Percentiles rank a stretch among this genome's conserved stretches.
These are phyloP conservation scores for Tyto alba DNA, from an alignment of 2,113 vertebrate species.

Conservation along the genomic window DNA sequence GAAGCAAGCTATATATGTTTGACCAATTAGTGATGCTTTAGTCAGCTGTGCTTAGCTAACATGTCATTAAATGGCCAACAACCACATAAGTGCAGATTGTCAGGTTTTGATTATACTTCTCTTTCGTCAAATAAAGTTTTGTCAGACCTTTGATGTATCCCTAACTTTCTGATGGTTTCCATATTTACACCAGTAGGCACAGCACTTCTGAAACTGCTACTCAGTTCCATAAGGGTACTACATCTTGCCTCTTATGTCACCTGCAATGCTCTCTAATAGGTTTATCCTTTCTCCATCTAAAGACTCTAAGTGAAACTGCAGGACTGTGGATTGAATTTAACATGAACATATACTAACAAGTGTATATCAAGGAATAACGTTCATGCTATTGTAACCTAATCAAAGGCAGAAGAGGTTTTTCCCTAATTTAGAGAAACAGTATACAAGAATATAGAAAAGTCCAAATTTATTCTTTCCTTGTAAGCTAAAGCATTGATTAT, in stretches of 20 bases:
- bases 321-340: background rate
- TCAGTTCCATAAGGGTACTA: background rate
- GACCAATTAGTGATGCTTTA: constrained; percentile 65
- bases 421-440: background rate
- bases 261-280: background rate
- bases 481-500: background rate
- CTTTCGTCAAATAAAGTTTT: constrained; percentile 71
- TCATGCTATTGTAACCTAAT: background rate
- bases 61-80: constrained; percentile 72
- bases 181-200: constrained; percentile 63
- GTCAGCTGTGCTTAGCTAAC: constrained; percentile 59
- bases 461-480: background rate
- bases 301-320: background rate
- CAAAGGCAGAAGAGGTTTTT: background rate
- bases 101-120: constrained; percentile 69
- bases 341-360: background rate
- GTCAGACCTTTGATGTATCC: constrained; percentile 65
- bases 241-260: background rate
- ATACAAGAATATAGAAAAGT: background rate
- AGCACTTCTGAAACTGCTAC: background rate
- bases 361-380: background rate
- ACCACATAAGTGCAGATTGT: constrained; percentile 71
- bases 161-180: constrained; percentile 58
- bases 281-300: background rate
- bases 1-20: constrained; percentile 62